Evolutionary conservation across 1,140 invertebrate genomes (phyloP), one percentile per base, ranked within the genome.

Genomic region (Conus ventricosus): DNA sequence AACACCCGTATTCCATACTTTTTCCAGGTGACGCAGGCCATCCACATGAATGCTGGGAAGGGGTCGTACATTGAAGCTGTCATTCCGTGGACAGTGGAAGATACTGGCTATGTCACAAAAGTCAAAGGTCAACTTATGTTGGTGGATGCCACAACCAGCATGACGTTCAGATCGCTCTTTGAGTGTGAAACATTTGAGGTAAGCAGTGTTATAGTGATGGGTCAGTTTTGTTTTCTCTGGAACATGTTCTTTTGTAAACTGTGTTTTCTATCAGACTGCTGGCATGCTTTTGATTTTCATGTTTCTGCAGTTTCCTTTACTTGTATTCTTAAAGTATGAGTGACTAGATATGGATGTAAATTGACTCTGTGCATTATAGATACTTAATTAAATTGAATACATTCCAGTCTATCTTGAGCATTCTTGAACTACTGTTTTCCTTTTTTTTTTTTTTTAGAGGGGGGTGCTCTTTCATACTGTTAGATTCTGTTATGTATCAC

Each of bases 41-140:
- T 99, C 89, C 98, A 99, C 94, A 97, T 99, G 92, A 99, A 98
- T 92, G 97, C 98, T 84, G 97, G 98, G 10, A 97, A 97, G 78
- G 98, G 98, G 5, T 99, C 98, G 0, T 99, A 99, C 95, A 96
- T 99, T 81, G 98, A 99, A 95, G 97, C 98, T 11, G 99, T 97
- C n/a, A 97, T 99, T 94, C 99, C 98, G 0, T 99, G 98, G 98
- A 97, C 98, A 82, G 97, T 98, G 0, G 95, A 97, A 3, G 96
- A 97, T 92, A 97, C 97, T 93, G 98, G 98, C 11, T 99, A 97
- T 92, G 97, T 97, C 0, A 98, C 97, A 1, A 98, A 97, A 96
- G 97, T 99, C 71, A 98, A 97, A 84, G 98, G 98, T 6, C 98
- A 99, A 94, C 95, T 99, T 23, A 96, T 99, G 27, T 97, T 99